phyloP scores from a whole-genome alignment of 2,888 invertebrate genomes.

The Nipponacmea schrenckii region DNA sequence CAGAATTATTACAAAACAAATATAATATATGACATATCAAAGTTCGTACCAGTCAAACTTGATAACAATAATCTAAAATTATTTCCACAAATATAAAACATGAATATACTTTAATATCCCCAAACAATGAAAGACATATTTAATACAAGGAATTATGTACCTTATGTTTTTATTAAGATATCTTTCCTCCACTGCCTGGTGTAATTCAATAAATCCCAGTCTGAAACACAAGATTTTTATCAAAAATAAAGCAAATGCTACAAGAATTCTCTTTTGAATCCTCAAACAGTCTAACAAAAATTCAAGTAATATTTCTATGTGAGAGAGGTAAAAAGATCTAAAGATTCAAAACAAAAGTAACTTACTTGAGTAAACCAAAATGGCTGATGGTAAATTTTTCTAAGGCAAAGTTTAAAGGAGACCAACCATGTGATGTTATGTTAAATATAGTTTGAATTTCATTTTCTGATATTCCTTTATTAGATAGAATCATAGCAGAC shows the following conservation, averaged over 20 bases:
- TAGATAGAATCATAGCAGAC: conserved; percentile 44
- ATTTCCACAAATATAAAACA: no score
- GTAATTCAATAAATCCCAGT: conserved; percentile 46
- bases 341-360: no score
- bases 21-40: no score
- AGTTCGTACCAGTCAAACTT: no score
- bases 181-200: conserved; percentile 39
- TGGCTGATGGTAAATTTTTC: conserved; percentile 49
- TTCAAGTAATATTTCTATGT: no score
- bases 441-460: conserved; percentile 45
- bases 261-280: no score
- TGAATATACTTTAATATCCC: no score
- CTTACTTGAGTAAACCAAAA: conserved; percentile 37
- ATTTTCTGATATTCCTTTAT: conserved; percentile 50
- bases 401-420: conserved; percentile 57
- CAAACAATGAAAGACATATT: no score
- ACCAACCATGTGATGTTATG: conserved; percentile 55
- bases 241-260: background rate
- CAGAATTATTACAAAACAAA: no score
- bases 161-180: conserved; percentile 35
- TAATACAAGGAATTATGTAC: background rate
- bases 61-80: no score
- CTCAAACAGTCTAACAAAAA: no score
- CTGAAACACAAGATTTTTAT: conserved; percentile 29
- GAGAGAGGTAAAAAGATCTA: no score